Evolutionary conservation across 2,888 invertebrate species (phyloP).

Genomic region (Agapostemon virescens): DNA sequence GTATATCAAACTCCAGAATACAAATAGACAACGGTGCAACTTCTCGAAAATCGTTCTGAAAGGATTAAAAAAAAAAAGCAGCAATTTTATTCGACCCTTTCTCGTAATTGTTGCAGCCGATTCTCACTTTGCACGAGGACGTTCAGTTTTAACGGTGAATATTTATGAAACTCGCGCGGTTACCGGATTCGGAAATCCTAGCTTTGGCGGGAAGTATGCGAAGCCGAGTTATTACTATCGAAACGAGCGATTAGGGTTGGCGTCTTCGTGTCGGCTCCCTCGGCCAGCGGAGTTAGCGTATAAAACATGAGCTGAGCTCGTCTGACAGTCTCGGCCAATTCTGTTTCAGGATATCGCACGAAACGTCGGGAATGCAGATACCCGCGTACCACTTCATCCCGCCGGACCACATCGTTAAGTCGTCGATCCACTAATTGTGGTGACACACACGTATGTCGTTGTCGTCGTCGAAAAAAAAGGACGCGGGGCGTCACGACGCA

Average conservation of each 20-base stretch:
- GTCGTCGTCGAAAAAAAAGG: slow-evolving; percentile 70
- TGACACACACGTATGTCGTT: slow-evolving; percentile 65
- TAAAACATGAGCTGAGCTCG: slow-evolving; percentile 12
- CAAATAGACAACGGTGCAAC: too few relatives aligned
- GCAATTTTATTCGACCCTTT: too few relatives aligned
- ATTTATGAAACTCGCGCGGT: background rate
- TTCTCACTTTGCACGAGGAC: too few relatives aligned
- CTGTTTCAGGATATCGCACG: slow-evolving; percentile 95
- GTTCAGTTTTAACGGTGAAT: too few relatives aligned
- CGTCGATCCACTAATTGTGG: slow-evolving; percentile 89
- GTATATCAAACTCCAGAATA: too few relatives aligned
- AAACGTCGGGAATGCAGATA: slow-evolving; percentile 94
- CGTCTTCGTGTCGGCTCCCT: slow-evolving; percentile 11
- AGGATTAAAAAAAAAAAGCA: too few relatives aligned
- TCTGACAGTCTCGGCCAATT: slow-evolving; percentile 64
- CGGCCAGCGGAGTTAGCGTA: slow-evolving; percentile 24
- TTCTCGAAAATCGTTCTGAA: too few relatives aligned
- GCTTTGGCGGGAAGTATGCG: background rate
- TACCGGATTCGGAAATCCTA: background rate
- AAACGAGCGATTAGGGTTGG: slow-evolving; percentile 19
- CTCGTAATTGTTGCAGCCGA: too few relatives aligned
- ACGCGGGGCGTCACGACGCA: slow-evolving; percentile 77
- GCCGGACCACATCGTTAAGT: slow-evolving; percentile 95
- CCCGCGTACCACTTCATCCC: slow-evolving; percentile 95
- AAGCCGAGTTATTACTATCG: background rate